Percentiles rank a stretch among this genome's conserved stretches.
These are phyloP conservation scores for Arge pagana DNA, from an alignment of 2,888 invertebrate genomes.

Conservation along the genomic window DNA sequence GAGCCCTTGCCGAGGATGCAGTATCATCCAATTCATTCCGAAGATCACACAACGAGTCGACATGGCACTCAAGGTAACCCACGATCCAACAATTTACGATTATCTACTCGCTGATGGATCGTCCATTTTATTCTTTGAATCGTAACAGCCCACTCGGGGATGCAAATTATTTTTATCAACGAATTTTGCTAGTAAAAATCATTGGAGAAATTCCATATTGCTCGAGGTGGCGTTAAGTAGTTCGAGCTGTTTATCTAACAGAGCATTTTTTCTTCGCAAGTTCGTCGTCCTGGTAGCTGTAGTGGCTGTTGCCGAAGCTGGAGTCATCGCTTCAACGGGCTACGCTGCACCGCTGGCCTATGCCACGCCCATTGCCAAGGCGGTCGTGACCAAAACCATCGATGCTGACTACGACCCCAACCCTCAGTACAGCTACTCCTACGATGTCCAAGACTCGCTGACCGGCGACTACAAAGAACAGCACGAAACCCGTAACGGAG, in stretches of 20 bases:
- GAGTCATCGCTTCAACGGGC: conserved; percentile 57
- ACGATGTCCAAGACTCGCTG: conserved; percentile 48
- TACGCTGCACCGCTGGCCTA: conserved; percentile 40
- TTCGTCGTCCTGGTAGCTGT: conserved; percentile 50
- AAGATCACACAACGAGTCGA: conserved; percentile 3
- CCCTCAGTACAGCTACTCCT: conserved; percentile 53
- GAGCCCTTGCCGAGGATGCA: conserved; percentile 12
- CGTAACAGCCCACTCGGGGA: not conserved
- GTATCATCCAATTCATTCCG: conserved; percentile 11
- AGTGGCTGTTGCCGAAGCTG: conserved; percentile 60
- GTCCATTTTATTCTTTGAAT: no score
- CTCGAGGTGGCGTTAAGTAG: not conserved
- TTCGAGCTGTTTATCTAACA: no score
- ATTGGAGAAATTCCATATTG: not conserved
- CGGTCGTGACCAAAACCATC: conserved; percentile 43
- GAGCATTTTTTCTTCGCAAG: conserved; percentile 39
- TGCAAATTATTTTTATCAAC: not conserved
- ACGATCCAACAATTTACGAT: no score
- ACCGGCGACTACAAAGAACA: conserved; percentile 52
- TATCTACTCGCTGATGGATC: no score
- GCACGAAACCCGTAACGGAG: conserved; percentile 50
- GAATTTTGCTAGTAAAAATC: not conserved
- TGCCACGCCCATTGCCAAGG: conserved; percentile 35
- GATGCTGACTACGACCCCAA: conserved; percentile 51
- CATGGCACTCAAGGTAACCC: conserved; percentile 15